Evolutionary conservation across 1,140 invertebrate species (phyloP).

Genomic region (Drosophila elegans): DNA sequence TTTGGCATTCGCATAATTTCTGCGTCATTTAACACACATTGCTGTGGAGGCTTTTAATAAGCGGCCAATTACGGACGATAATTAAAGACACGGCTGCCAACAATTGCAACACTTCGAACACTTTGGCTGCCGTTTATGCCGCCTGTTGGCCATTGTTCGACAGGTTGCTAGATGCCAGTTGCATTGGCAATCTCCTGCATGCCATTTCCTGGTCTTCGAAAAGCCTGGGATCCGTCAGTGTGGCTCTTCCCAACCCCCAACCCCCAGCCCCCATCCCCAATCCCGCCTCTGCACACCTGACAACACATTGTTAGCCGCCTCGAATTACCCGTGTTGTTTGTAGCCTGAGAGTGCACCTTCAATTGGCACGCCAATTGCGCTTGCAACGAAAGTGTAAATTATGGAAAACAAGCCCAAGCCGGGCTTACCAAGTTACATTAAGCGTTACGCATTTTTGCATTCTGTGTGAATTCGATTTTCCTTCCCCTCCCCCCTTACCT

Average conservation of each 20-base stretch:
- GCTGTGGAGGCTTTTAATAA: slow-evolving; percentile 24
- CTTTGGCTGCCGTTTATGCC: slow-evolving; percentile 30
- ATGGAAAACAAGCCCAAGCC: slow-evolving; percentile 17
- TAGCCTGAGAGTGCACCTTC: slow-evolving; percentile 27
- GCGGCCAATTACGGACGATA: slow-evolving; percentile 61
- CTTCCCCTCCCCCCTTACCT: slow-evolving; percentile 44
- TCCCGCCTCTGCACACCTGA: slow-evolving; percentile 28
- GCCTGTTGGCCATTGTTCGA: slow-evolving; percentile 20
- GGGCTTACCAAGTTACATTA: slow-evolving; percentile 53
- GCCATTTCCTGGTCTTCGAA: slow-evolving; percentile 53
- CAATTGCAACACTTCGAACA: slow-evolving; percentile 23
- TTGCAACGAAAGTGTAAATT: slow-evolving; percentile 55
- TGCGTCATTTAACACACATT: slow-evolving; percentile 59
- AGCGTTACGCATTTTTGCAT: slow-evolving; percentile 73
- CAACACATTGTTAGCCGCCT: slow-evolving; percentile 68
- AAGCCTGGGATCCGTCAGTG: slow-evolving; percentile 17
- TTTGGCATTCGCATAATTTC: slow-evolving; percentile 58
- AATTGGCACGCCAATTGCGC: slow-evolving; percentile 59
- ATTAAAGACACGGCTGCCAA: slow-evolving; percentile 57
- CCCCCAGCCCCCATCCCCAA: background rate
- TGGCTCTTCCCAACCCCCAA: slow-evolving; percentile 4
- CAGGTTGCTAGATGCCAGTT: slow-evolving; percentile 20
- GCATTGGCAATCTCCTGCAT: slow-evolving; percentile 57
- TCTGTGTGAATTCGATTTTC: slow-evolving; percentile 55
- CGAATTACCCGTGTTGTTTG: slow-evolving; percentile 74